Evolutionary conservation across 1,140 invertebrate genomes (phyloP).

Genomic region (Zaprionus gabonicus): DNA sequence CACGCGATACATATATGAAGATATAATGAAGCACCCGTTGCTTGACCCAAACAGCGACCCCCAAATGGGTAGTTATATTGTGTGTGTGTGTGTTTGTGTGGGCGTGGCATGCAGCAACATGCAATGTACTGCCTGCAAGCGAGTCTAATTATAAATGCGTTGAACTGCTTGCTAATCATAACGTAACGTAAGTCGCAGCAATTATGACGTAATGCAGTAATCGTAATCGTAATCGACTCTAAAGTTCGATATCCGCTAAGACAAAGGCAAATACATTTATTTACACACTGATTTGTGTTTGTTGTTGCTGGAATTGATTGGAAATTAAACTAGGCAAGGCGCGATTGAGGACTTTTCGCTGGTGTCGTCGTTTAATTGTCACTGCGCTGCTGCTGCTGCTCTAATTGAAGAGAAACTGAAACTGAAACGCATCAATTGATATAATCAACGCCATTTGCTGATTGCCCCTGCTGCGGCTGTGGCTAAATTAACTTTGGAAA

Average conservation of each 20-base stretch:
- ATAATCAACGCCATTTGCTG: slow-evolving; percentile 75
- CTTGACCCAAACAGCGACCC: slow-evolving; percentile 7
- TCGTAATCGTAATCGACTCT: no score
- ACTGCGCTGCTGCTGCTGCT: slow-evolving; percentile 42
- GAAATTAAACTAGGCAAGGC: neutral
- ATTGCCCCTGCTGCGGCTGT: slow-evolving; percentile 27
- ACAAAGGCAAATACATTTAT: neutral
- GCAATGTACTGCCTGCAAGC: slow-evolving; percentile 16
- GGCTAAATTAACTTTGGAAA: slow-evolving; percentile 35
- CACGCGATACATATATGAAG: slow-evolving; percentile 22
- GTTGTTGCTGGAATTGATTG: neutral
- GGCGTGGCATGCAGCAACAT: slow-evolving; percentile 33
- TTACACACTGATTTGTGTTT: neutral
- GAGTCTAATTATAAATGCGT: neutral
- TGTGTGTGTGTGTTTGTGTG: neutral
- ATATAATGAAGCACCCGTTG: slow-evolving; percentile 8
- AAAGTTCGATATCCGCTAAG: neutral
- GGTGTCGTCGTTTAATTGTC: slow-evolving; percentile 20
- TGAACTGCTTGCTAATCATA: neutral
- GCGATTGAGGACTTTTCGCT: neutral
- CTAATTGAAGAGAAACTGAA: slow-evolving; percentile 48
- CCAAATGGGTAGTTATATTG: slow-evolving; percentile 11
- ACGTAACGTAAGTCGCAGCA: neutral
- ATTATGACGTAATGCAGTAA: neutral
- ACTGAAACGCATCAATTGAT: slow-evolving; percentile 71